Evolutionary conservation across 2,113 vertebrate species (phyloP), one percentile per base, ranked within the genome.

Genomic region (Apeltes quadracus): DNA sequence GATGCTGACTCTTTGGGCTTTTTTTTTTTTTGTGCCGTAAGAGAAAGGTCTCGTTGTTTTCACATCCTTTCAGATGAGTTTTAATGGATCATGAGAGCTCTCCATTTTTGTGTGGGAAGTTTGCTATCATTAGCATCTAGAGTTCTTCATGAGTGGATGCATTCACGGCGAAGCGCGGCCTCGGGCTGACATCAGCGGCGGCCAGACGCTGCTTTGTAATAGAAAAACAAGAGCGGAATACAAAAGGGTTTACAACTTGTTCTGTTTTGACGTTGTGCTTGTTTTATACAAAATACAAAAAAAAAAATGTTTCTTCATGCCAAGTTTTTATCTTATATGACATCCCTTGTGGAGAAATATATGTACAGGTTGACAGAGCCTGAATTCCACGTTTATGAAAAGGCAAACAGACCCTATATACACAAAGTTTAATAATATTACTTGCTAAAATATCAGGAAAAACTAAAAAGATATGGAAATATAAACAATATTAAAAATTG

Each of bases 51-150:
- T 43, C 63, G 71, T 77, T 69, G 55, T 72, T 78, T 81, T 70
- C 38, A 56, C 55, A 22, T 81, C 41, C 25, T 61, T 61, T 55
- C 51, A 32, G 58, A 75, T 54, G 69, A 65, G 48, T 76, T 84
- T 79, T 50, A 71, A 75, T 69, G 48, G 67, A 54, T 64, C 66
- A 76, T 76, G 74, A 78, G 72, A 46, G 32, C 36, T 61, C 65
- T 62, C 54, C 64, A 81, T 48, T 83, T 71, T 38, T 73, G 54
- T 61, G 78, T 82, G 62, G 76, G 69, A 75, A 68, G 75, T 77
- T 72, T 74, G 55, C 55, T 76, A 63, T 86, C 69, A 72, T 82
- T 71, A 79, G 67, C 46, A 25, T 59, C 29, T 39, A 34, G 25
- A 32, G 50, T 77, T 58, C 44, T 63, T 76, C 43, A 36, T 50